Evolutionary conservation across 92 coral and sea anemone species (phyloP).

Genomic region (Heteractis magnifica): DNA sequence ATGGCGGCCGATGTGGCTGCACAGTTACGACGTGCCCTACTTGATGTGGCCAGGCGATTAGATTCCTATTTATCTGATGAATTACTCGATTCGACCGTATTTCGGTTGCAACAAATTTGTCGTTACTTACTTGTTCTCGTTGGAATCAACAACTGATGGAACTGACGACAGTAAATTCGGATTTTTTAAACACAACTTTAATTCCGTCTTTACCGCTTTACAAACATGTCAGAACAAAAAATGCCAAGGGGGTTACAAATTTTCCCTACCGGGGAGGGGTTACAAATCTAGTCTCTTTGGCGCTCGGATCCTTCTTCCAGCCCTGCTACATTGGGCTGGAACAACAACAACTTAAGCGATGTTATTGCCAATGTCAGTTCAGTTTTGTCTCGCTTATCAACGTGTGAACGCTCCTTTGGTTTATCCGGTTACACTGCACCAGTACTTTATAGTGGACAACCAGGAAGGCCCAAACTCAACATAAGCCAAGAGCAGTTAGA

Average conservation of each 20-base stretch:
- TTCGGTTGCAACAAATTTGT: constrained; percentile 9
- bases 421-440: not conserved
- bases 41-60: not conserved
- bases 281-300: no score
- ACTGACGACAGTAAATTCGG: no score
- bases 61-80: not conserved
- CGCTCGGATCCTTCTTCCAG: no score
- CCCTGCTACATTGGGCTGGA: no score
- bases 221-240: no score
- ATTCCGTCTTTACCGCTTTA: no score
- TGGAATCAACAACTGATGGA: no score
- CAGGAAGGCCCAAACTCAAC: constrained; percentile 55
- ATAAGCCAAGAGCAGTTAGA: constrained; percentile 58
- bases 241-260: no score
- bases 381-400: not conserved
- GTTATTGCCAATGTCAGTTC: not conserved
- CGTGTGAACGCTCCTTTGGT: not conserved
- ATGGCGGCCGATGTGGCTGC: not conserved
- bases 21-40: not conserved
- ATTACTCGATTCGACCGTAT: constrained; percentile 13
- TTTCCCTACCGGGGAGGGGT: no score
- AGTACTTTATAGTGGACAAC: constrained; percentile 24
- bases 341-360: not conserved
- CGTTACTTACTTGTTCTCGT: constrained; percentile 7
- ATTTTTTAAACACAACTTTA: no score